phyloP scores from a whole-genome alignment of 2,888 invertebrate genomes.

The Yponomeuta evonymella region DNA sequence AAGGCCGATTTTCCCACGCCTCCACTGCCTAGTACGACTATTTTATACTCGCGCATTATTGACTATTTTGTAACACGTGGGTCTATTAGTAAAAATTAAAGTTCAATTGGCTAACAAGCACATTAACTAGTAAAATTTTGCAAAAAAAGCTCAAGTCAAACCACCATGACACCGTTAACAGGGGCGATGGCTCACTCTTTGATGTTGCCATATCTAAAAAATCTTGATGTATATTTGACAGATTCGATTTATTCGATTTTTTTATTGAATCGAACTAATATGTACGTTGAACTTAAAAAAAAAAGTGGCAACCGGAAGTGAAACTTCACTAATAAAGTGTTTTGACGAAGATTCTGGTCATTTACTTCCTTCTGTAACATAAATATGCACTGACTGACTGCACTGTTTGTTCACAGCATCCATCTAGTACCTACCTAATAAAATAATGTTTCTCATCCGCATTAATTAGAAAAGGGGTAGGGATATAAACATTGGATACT shows the following conservation, averaged over 20 bases:
- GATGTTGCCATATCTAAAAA: conserved; percentile 48
- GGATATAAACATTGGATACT: no score
- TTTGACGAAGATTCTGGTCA: no score
- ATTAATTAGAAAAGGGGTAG: no score
- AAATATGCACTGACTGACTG: no score
- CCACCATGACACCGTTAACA: conserved; percentile 77
- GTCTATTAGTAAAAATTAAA: conserved; percentile 59
- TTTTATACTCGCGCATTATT: conserved; percentile 99
- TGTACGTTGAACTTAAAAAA: not conserved
- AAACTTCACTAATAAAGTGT: no score
- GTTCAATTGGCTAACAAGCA: conserved; percentile 69
- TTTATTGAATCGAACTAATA: not conserved
- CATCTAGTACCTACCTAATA: no score
- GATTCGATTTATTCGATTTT: not conserved
- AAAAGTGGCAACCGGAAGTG: not conserved
- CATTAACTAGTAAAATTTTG: conserved; percentile 71
- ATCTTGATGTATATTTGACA: not conserved
- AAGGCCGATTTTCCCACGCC: conserved; percentile 99
- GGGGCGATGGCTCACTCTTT: conserved; percentile 73
- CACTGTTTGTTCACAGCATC: no score
- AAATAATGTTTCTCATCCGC: no score
- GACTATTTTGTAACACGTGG: conserved; percentile 57
- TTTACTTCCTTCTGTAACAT: no score
- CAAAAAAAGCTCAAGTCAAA: conserved; percentile 75
- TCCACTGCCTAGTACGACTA: conserved; percentile 99